A percentile compares a stretch with the other conserved stretches of the same genome.
Conservation (phyloP, 1,140 invertebrate species). For the Charaxes varanes region DNA sequence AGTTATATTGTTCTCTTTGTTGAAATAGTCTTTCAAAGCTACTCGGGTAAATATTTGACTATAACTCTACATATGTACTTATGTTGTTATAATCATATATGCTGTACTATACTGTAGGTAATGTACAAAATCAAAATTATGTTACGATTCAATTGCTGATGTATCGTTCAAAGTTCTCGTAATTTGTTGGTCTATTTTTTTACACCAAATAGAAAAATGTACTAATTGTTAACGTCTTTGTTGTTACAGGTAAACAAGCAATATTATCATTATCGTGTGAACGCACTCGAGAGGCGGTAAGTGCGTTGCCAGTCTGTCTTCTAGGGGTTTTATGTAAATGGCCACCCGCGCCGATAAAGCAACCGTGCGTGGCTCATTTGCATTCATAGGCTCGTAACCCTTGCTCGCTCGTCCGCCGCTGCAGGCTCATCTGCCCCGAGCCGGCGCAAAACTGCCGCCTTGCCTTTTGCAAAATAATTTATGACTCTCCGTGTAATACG, state of each 20-base stretch:
- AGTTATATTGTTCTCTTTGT: conserved; percentile 2
- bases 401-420: conserved; percentile 48
- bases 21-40: too few relatives aligned
- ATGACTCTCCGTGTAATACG: conserved; percentile 64
- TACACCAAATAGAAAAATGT: too few relatives aligned
- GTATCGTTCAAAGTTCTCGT: too few relatives aligned
- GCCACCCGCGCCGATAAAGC: conserved; percentile 43
- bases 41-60: too few relatives aligned
- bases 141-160: too few relatives aligned
- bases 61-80: too few relatives aligned
- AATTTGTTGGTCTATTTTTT: too few relatives aligned
- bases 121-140: too few relatives aligned
- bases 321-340: conserved; percentile 64
- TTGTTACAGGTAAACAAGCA: conserved; percentile 23
- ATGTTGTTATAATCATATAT: too few relatives aligned
- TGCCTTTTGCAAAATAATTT: conserved; percentile 66
- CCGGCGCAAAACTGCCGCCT: conserved; percentile 53
- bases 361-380: conserved; percentile 61
- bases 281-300: conserved; percentile 24
- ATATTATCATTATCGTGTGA: conserved; percentile 6
- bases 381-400: conserved; percentile 72
- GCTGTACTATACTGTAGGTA: too few relatives aligned
- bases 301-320: conserved; percentile 41
- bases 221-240: conserved; percentile 18
- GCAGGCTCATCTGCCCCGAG: conserved; percentile 38